Base-by-base conservation (phyloP, 2,888 invertebrate species). In the Adelphocoris suturalis region DNA sequence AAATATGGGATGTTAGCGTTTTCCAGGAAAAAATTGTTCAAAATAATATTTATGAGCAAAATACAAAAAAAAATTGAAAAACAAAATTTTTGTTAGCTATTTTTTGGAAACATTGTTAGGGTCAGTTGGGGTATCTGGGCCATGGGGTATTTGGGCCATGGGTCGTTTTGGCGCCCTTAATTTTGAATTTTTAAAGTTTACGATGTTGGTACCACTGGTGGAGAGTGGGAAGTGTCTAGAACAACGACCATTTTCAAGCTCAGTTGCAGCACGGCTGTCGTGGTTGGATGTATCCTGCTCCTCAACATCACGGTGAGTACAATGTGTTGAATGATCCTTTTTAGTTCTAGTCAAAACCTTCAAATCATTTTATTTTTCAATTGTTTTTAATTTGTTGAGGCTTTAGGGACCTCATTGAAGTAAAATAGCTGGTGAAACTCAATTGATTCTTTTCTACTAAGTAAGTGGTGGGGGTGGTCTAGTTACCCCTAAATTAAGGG, bases 341-440 rank as follows among this genome's bases (percentile, higher is more conserved):
- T 68, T 68, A 68, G n/a, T 68, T 68, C 68, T 12, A 68, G 7
- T 68, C 68, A 68, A 68, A 68, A 68, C 68, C 68, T 68, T 68
- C 68, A 68, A 68, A 68, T 68, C 68, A 68, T 68, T 11, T n/a
- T 68, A 68, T 19, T 68, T 68, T 68, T 68, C 23, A 68, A 11
- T 68, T 68, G n/a, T 68, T 68, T 68, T 11, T 16, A 12, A 68
- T 68, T 68, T 68, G n/a, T 16, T 68, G 68, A 11, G 16, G 68
- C 68, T 68, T 68, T 68, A 68, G n/a, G 68, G 68, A 68, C 23
- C 68, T 68, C 68, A 68, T 68, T 68, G 68, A 68, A 68, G 68
- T 68, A 68, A 68, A 48, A 68, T 68, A 68, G 68, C 68, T 68
- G 11, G 68, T 68, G 16, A 68, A 68, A 68, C 68, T 68, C 23